These are phyloP conservation scores for Alosa alosa DNA, from an alignment of 2,113 vertebrate genomes.

Conservation along the genomic window DNA sequence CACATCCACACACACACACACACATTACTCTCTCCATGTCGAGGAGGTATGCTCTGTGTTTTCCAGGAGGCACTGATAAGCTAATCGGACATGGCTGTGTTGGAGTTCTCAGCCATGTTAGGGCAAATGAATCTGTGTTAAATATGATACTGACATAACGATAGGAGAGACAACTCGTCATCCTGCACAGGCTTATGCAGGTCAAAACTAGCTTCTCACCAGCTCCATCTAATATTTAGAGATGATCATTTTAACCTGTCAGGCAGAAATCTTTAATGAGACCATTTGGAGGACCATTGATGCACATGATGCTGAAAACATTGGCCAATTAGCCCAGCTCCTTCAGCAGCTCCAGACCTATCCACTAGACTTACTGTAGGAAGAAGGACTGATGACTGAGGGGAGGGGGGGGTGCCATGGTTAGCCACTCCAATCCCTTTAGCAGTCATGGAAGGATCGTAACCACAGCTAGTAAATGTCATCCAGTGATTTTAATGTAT, in stretches of 20 bases:
- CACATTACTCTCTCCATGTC: not conserved
- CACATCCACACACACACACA: not conserved
- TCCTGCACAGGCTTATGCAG: not conserved
- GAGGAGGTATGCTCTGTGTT: not conserved
- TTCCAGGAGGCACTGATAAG: not conserved
- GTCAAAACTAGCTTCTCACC: not conserved
- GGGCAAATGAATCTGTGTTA: conserved; percentile 1
- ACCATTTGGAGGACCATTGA: conserved; percentile 17
- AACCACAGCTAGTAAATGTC: not conserved
- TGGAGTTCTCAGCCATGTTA: not conserved
- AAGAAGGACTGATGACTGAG: not conserved
- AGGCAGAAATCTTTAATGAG: conserved; percentile 19
- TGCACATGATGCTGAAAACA: conserved; percentile 18
- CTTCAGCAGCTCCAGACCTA: not conserved
- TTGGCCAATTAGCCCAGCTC: conserved; percentile 4
- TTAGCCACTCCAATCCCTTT: not conserved
- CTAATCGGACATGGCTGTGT: not conserved
- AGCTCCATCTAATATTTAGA: conserved; percentile 12
- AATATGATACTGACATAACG: not conserved
- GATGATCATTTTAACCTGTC: conserved; percentile 12
- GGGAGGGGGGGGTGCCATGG: not conserved
- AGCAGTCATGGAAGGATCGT: not conserved
- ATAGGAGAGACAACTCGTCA: not conserved
- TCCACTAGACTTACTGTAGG: not conserved
- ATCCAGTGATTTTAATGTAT: not conserved